Percentiles rank a stretch among this genome's conserved stretches.
phyloP scores from a whole-genome alignment of 2,888 invertebrate species.

The Linnaemya tessellans region DNA sequence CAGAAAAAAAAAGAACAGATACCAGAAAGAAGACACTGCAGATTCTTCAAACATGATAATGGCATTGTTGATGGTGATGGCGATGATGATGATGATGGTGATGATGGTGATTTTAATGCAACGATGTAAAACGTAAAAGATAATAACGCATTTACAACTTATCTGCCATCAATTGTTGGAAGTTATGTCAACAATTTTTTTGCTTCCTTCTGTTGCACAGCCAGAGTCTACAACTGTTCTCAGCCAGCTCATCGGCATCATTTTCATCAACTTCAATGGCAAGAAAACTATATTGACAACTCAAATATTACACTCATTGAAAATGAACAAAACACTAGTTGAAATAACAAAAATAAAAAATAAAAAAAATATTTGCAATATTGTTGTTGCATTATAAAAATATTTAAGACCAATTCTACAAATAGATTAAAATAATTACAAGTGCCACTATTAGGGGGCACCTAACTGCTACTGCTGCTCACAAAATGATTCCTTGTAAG shows the following conservation, averaged over 20 bases:
- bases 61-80: constrained; percentile 64
- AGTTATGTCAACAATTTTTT: constrained; percentile 53
- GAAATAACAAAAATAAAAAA: neutral
- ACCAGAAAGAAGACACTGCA: constrained; percentile 22
- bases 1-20: constrained; percentile 8
- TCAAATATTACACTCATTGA: constrained; percentile 52
- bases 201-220: constrained; percentile 27
- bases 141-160: constrained; percentile 59
- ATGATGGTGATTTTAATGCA: constrained; percentile 44
- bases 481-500: no score
- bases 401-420: no score
- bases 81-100: constrained; percentile 40
- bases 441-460: no score
- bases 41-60: constrained; percentile 47
- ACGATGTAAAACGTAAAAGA: constrained; percentile 53
- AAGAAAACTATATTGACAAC: constrained; percentile 44
- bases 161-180: constrained; percentile 44
- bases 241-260: constrained; percentile 30
- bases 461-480: no score
- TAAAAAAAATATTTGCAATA: no score
- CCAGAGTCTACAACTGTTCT: neutral
- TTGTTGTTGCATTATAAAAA: no score
- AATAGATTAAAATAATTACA: no score
- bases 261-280: constrained; percentile 16
- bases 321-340: neutral